phyloP scores from a whole-genome alignment of 2,113 vertebrate genomes.

The Brachirus orientalis region DNA sequence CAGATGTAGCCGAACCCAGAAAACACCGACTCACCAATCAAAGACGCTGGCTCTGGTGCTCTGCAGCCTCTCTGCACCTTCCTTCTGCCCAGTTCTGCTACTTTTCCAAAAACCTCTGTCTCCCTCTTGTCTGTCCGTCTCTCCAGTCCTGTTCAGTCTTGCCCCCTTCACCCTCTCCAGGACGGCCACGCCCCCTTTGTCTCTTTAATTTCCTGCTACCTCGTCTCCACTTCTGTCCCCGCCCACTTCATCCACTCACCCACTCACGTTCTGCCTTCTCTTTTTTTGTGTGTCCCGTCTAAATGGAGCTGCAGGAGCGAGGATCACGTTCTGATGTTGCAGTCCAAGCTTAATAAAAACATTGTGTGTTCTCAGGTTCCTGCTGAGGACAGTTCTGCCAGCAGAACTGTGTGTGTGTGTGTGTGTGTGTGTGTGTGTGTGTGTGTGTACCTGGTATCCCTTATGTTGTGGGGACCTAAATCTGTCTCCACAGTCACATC shows the following conservation, averaged over 20 bases:
- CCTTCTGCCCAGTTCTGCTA: conserved; percentile 36
- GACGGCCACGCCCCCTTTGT: conserved; percentile 43
- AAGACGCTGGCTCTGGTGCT: conserved; percentile 65
- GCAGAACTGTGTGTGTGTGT: background rate
- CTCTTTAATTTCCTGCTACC: conserved; percentile 46
- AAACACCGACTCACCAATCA: conserved; percentile 64
- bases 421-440: background rate
- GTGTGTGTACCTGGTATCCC: no score
- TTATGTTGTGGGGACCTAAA: no score
- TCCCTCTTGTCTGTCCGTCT: background rate
- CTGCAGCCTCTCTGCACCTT: conserved; percentile 30
- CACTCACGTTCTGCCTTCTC: conserved; percentile 6
- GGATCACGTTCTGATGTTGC: background rate
- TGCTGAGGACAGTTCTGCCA: background rate
- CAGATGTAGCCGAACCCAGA: conserved; percentile 53
- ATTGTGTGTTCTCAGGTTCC: conserved; percentile 12
- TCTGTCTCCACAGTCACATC: no score
- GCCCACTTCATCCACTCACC: conserved; percentile 63
- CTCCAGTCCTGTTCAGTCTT: conserved; percentile 26
- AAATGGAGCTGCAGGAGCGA: conserved; percentile 2
- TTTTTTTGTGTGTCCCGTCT: background rate
- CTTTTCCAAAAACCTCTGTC: conserved; percentile 10
- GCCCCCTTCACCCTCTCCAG: conserved; percentile 7
- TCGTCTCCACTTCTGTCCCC: conserved; percentile 22
- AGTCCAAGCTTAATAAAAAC: conserved; percentile 17